Base-by-base conservation (phyloP, 1,140 invertebrate genomes). In the Galleria mellonella region DNA sequence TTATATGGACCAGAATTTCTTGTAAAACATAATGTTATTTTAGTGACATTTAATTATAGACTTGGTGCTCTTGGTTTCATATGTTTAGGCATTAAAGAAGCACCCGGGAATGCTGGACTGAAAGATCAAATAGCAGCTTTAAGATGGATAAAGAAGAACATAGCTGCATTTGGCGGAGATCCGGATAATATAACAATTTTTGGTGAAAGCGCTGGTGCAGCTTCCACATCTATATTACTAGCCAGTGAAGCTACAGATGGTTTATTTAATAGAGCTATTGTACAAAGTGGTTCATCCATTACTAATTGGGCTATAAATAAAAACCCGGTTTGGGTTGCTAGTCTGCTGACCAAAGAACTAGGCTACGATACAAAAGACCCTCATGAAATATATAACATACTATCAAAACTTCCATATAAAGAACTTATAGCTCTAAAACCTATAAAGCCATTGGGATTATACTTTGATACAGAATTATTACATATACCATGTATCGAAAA, bases 11-110 rank as follows among this genome's bases (percentile, higher is more conserved):
- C 91, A 55, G 85, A 92, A 62, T 92, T 88, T 56, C 61, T 93
- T 4, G 63, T 92, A n/a, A 87, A 90, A 38, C 85, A 91, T 15
- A 88, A 91, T 40, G 85, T 93, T 1, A 88, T 94, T 31, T 33
- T 94, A 9, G 90, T 93, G 1, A 91, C 90, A 4, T 84, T 93
- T 17, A 93, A 93, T 63, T 93, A 90, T 55, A 86, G 92, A 56
- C 66, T 92, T 23, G 91, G 91, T 13, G 78, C 86, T 15, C 70
- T 91, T 42, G 92, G 92, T 27, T 93, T 91, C 58, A 58, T 92
- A 0, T 91, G 90, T 46, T 87, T 89, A n/a, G 77, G 66, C 9
- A 89, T 88, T 42, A 77, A 83, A 51, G 81, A 76, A 47, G 89
- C 87, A 4, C 89, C 88, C 1, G 89, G 89, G 32, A 91, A 91